A percentile compares a stretch with the other conserved stretches of the same genome.
phyloP scores from a whole-genome alignment of 2,888 invertebrate genomes.

The Caenorhabditis sp. region DNA sequence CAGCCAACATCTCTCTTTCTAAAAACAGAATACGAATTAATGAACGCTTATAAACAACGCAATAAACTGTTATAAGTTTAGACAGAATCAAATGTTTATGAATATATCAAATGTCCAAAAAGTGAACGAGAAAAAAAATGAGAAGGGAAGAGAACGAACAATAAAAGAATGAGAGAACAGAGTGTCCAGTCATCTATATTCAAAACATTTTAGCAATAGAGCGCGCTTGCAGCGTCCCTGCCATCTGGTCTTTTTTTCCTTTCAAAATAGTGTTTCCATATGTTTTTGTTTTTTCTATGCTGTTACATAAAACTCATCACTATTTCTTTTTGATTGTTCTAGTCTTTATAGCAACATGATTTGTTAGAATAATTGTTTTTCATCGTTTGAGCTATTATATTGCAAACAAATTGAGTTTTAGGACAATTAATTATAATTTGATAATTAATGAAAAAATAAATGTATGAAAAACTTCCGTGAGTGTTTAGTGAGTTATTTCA shows the following conservation, averaged over 20 bases:
- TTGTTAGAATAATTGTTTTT: too few species aligned
- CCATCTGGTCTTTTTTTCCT: not conserved
- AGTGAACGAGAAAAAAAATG: constrained; percentile 4
- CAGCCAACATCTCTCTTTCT: constrained; percentile 1
- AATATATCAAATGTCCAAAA: constrained; percentile 4
- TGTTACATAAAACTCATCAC: too few species aligned
- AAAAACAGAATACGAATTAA: not conserved
- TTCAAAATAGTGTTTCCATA: too few species aligned
- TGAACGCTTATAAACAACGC: not conserved
- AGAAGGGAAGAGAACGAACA: not conserved
- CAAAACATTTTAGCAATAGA: not conserved
- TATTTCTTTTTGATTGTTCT: too few species aligned
- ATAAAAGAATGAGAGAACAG: not conserved
- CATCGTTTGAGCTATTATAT: too few species aligned
- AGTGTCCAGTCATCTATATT: not conserved
- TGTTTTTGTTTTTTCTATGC: too few species aligned
- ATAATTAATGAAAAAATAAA: too few species aligned
- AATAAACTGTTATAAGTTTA: not conserved
- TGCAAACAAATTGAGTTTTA: too few species aligned
- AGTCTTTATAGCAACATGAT: too few species aligned
- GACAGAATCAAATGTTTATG: not conserved
- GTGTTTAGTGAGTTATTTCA: too few species aligned
- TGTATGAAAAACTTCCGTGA: too few species aligned
- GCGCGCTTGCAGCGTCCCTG: not conserved
- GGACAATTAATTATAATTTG: too few species aligned